A percentile compares a stretch with the other conserved stretches of the same genome.
phyloP scores from a whole-genome alignment of 2,888 invertebrate species.

The Eupeodes latifasciatus region DNA sequence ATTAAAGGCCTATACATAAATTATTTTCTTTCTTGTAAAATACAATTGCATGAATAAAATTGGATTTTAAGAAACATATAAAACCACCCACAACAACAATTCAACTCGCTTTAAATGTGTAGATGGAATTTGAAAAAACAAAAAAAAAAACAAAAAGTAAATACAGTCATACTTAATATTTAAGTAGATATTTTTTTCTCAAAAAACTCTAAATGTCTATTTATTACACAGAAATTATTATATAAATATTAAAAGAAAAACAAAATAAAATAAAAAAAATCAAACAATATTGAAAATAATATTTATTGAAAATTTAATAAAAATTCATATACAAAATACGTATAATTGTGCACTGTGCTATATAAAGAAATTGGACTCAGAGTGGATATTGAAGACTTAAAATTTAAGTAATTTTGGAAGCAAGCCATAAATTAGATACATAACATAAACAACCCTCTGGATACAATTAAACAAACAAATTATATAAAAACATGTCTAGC shows the following conservation, averaged over 20 bases:
- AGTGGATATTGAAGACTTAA: conserved; percentile 27
- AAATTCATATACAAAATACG: conserved; percentile 64
- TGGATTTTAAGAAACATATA: conserved; percentile 46
- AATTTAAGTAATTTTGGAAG: conserved; percentile 20
- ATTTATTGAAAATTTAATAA: conserved; percentile 65
- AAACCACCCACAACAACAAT: conserved; percentile 72
- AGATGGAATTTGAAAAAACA: conserved; percentile 42
- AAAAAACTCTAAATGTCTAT: conserved; percentile 74
- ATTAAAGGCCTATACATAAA: conserved; percentile 26
- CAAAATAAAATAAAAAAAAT: not conserved
- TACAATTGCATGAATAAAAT: conserved; percentile 37
- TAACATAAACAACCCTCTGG: not conserved
- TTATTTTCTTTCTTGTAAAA: conserved; percentile 26
- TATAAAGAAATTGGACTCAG: conserved; percentile 25
- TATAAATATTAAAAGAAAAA: conserved; percentile 34
- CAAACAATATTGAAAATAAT: conserved; percentile 43
- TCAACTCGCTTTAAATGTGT: conserved; percentile 76
- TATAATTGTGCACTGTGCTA: conserved; percentile 40
- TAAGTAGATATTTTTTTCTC: conserved; percentile 73
- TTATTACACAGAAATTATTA: conserved; percentile 70
- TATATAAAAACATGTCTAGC: not conserved
- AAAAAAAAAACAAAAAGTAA: conserved; percentile 13
- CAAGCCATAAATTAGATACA: not conserved
- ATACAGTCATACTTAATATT: conserved; percentile 68
- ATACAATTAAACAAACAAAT: not conserved